A percentile compares a stretch with the other conserved stretches of the same genome.
Conservation (phyloP, 1,140 invertebrate genomes). For the Atta texana region DNA sequence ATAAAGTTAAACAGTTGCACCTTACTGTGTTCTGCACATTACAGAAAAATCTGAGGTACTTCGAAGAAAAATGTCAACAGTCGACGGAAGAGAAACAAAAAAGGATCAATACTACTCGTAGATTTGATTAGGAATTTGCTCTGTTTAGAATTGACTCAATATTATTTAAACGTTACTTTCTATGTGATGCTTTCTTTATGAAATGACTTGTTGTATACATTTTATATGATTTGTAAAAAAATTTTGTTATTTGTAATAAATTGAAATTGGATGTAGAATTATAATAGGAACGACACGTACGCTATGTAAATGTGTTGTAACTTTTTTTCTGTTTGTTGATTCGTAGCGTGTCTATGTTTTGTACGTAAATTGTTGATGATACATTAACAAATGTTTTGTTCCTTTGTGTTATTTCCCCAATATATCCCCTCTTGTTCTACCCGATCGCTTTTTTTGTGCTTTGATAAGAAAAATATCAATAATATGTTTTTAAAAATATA, state of each 20-base stretch:
- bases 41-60: constrained; percentile 51
- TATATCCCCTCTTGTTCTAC: not conserved
- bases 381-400: constrained; percentile 22
- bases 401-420: not conserved
- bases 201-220: constrained; percentile 12
- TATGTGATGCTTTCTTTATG: not conserved
- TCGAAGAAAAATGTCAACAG: constrained; percentile 43
- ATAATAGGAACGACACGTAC: not conserved
- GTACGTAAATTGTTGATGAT: constrained; percentile 51
- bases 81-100: constrained; percentile 11
- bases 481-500: constrained; percentile 15
- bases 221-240: constrained; percentile 25
- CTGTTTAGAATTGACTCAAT: constrained; percentile 8
- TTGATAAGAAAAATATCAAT: not conserved
- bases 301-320: constrained; percentile 18
- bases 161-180: not conserved
- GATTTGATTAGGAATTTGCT: constrained; percentile 56
- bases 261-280: constrained; percentile 2
- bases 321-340: constrained; percentile 14
- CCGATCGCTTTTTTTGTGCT: constrained; percentile 22
- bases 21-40: constrained; percentile 52
- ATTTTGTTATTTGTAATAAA: constrained; percentile 24
- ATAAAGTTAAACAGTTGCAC: not conserved
- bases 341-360: constrained; percentile 38
- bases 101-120: constrained; percentile 31